A percentile compares a stretch with the other conserved stretches of the same genome.
phyloP scores from a whole-genome alignment of 2,113 vertebrate species.

The Prinia subflava region DNA sequence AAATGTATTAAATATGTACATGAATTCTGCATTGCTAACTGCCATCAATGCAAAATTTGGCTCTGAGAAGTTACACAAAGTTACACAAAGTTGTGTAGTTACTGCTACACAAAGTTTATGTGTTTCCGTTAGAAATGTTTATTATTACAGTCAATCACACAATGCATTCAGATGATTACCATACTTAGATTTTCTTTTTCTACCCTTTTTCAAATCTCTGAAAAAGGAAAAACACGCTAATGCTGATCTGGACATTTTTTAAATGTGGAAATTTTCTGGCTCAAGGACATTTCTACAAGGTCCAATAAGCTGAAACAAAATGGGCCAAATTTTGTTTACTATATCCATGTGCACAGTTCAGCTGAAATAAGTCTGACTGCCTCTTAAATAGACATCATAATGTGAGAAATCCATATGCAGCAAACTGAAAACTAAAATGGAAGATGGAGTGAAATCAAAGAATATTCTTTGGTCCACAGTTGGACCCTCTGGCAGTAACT shows the following conservation, averaged over 20 bases:
- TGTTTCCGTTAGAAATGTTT: neutral
- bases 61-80: neutral
- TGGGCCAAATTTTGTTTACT: neutral
- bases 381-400: neutral
- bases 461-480: neutral
- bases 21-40: neutral
- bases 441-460: neutral
- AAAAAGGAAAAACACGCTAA: neutral
- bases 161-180: neutral
- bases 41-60: neutral
- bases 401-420: neutral
- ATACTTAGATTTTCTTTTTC: neutral
- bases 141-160: neutral
- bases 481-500: neutral
- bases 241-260: neutral
- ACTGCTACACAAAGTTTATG: neutral
- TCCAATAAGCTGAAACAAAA: neutral
- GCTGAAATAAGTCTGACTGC: neutral
- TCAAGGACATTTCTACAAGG: neutral
- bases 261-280: neutral
- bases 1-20: neutral
- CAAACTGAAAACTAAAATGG: neutral
- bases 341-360: neutral
- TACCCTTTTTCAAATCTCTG: neutral
- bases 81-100: no score